Base-by-base conservation (phyloP, 2,797 vertebrate species). In the Lagocephalus sceleratus region DNA sequence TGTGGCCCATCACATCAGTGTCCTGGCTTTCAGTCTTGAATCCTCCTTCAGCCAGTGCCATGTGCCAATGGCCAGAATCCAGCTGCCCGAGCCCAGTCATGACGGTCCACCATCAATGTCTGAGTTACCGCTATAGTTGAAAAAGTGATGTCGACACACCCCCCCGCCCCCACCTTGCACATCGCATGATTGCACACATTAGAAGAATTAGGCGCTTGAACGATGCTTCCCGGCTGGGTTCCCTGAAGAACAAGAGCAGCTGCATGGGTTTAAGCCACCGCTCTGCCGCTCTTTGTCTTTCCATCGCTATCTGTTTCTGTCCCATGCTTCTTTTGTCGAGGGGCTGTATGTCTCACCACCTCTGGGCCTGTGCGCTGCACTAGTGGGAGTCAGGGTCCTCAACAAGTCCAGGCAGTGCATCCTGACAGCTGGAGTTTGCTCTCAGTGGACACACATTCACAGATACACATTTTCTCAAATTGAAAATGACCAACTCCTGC, bases 181-280 rank as follows among this genome's bases (percentile, higher is more conserved):
- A 48, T 84, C 66, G 87, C 93, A 92, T 94, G 94, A 91, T 88
- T 92, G 90, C 83, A 79, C 91, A 90, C 86, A 90, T 93, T 93
- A 96, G 91, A 92, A 92, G 90, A 91, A 93, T 97, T 95, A 95
- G 90, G 88, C 90, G 87, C 88, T 89, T 90, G 90, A 94, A 90
- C 85, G 87, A 85, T 88, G 85, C 88, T 91, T 89, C 88, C 87
- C 85, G 87, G 90, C 92, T 91, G 88, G 89, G 91, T 96, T 98
- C 94, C 94, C 94, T 92, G 89, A 94, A 94, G 95, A 97, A 95
- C 92, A 88, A 87, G 89, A 91, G 92, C 95, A 98, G 93, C 94
- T 97, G 95, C 88, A 91, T 86, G 77, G 78, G 81, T 85, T 90
- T 90, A 79, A 43, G 90, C 90, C 90, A 86, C 89, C 86, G 89